phyloP scores from a whole-genome alignment of 2,888 invertebrate species.

The Callinectes sapidus region DNA sequence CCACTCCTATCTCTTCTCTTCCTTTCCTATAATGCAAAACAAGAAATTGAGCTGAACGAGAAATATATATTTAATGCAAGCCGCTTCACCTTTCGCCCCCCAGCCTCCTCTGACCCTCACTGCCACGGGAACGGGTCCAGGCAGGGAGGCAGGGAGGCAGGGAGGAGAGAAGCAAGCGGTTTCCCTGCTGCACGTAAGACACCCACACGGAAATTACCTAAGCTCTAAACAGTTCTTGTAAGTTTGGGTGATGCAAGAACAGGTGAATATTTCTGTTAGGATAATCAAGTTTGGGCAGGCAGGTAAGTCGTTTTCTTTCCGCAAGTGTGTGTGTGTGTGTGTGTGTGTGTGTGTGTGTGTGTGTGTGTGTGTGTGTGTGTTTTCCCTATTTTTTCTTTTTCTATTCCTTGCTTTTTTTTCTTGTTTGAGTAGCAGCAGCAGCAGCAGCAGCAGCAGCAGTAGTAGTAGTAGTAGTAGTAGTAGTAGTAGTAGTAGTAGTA shows the following conservation, averaged over 20 bases:
- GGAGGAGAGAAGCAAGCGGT: not conserved
- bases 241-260: not conserved
- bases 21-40: not conserved
- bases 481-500: too few relatives aligned
- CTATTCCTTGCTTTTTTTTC: too few relatives aligned
- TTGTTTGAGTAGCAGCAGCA: too few relatives aligned
- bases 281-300: too few relatives aligned
- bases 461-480: too few relatives aligned
- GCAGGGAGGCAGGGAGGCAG: not conserved
- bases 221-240: not conserved
- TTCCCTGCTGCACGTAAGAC: not conserved
- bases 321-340: too few relatives aligned
- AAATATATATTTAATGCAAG: not conserved
- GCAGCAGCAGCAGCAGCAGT: too few relatives aligned
- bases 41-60: not conserved
- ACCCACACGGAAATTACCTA: not conserved
- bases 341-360: too few relatives aligned
- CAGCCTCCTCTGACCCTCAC: not conserved
- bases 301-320: too few relatives aligned
- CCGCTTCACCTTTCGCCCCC: not conserved
- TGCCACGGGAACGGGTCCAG: not conserved
- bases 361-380: too few relatives aligned
- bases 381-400: too few relatives aligned
- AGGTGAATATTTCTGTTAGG: too few relatives aligned
- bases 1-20: not conserved